These are phyloP conservation scores for Xylota sylvarum DNA, from an alignment of 2,888 invertebrate species.

Conservation along the genomic window DNA sequence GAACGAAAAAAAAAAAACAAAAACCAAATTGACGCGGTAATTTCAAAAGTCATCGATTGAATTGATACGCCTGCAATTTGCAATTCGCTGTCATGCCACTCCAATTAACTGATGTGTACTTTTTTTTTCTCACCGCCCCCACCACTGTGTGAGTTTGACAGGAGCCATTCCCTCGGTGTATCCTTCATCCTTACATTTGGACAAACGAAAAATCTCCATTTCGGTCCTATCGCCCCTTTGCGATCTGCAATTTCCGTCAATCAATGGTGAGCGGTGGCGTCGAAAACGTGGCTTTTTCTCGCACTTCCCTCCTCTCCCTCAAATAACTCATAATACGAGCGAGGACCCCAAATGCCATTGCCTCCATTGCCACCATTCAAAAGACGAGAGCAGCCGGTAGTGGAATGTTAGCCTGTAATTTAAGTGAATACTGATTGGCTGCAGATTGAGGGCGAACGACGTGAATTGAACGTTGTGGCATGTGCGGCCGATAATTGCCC, in stretches of 20 bases:
- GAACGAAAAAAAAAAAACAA: conserved; percentile 23
- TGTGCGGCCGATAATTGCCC: conserved; percentile 77
- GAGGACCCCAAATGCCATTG: conserved; percentile 27
- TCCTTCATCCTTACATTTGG: conserved; percentile 65
- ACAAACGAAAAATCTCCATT: conserved; percentile 72
- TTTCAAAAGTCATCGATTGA: conserved; percentile 76
- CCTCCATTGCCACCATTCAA: background rate
- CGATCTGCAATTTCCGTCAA: conserved; percentile 76
- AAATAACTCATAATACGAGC: conserved; percentile 66
- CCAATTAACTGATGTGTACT: conserved; percentile 72
- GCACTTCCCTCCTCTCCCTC: conserved; percentile 22
- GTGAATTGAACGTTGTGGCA: conserved; percentile 75
- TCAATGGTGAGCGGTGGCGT: conserved; percentile 70
- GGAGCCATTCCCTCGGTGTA: conserved; percentile 14
- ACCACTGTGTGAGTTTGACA: conserved; percentile 52
- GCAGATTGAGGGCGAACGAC: conserved; percentile 72
- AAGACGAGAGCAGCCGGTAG: conserved; percentile 29
- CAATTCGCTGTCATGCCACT: conserved; percentile 75
- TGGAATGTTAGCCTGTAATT: conserved; percentile 77
- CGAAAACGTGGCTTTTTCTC: conserved; percentile 69
- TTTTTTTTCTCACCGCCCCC: background rate
- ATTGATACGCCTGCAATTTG: conserved; percentile 77
- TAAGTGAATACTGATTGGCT: conserved; percentile 77
- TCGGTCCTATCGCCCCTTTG: conserved; percentile 66
- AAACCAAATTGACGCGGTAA: conserved; percentile 67